Percentiles rank a stretch among this genome's conserved stretches.
Evolutionary conservation across 1,140 invertebrate species (phyloP).

Genomic region (Panulirus ornatus): DNA sequence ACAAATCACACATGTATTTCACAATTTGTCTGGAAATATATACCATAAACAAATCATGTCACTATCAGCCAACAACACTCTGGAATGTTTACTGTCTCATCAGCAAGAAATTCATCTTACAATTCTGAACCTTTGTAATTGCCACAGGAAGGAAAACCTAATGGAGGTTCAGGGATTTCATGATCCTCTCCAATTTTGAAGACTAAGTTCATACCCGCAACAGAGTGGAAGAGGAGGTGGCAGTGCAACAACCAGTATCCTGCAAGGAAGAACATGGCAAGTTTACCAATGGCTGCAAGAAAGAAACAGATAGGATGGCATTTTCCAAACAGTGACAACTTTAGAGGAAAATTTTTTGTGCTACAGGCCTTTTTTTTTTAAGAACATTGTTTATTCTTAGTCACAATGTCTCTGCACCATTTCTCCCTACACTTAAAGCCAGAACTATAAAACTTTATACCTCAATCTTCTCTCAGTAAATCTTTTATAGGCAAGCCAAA

Average conservation of each 20-base stretch:
- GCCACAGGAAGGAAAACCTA: conserved; percentile 51
- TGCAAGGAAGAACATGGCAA: conserved; percentile 76
- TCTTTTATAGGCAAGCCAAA: too few relatives aligned
- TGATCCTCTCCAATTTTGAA: conserved; percentile 84
- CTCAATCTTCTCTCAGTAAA: too few relatives aligned
- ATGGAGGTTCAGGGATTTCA: conserved; percentile 78
- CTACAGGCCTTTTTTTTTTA: too few relatives aligned
- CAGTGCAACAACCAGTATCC: conserved; percentile 95
- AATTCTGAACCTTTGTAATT: conserved; percentile 31
- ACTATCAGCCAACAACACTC: background rate
- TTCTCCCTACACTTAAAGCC: too few relatives aligned
- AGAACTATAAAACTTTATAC: too few relatives aligned
- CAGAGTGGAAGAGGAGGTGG: conserved; percentile 93
- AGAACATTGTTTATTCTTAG: too few relatives aligned
- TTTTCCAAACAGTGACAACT: too few relatives aligned
- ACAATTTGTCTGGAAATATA: too few relatives aligned
- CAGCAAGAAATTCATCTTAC: background rate
- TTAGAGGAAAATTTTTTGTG: too few relatives aligned
- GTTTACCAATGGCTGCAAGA: background rate
- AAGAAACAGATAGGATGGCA: too few relatives aligned
- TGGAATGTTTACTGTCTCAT: background rate
- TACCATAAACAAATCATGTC: background rate
- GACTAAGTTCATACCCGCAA: conserved; percentile 92
- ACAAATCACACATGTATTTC: too few relatives aligned
- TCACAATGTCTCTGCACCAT: too few relatives aligned